Conservation (phyloP, 1,140 invertebrate species). For the Himalopsyche phryganea region DNA sequence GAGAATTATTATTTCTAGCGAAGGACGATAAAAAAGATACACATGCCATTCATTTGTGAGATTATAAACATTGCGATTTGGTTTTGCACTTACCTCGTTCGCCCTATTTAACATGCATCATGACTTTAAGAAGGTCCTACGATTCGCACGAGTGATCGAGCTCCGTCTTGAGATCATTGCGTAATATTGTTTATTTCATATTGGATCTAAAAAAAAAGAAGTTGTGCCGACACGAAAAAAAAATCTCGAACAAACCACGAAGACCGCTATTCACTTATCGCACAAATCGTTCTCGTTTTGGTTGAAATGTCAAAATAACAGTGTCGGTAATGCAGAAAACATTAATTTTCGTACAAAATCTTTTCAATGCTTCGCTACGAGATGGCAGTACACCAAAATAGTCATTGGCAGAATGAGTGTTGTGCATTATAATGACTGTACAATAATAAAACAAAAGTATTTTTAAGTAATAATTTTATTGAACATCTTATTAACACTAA, state of each 20-base stretch:
- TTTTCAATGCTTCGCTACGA: too few species aligned
- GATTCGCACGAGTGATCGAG: conserved; percentile 11
- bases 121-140: conserved; percentile 7
- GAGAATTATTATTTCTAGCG: too few species aligned
- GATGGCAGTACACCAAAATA: too few species aligned
- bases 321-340: conserved; percentile 12
- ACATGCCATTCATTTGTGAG: too few species aligned
- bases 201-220: conserved; percentile 15
- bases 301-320: conserved; percentile 19
- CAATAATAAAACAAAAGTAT: too few species aligned
- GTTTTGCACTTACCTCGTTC: conserved; percentile 13
- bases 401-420: too few species aligned
- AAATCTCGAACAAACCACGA: background rate
- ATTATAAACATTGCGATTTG: conserved; percentile 11
- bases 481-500: too few species aligned
- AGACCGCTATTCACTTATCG: background rate
- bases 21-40: too few species aligned
- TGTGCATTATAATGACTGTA: too few species aligned
- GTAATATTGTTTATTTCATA: conserved; percentile 24
- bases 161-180: conserved; percentile 14
- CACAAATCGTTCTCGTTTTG: too few species aligned
- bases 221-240: conserved; percentile 7
- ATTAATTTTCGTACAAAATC: too few species aligned
- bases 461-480: too few species aligned
- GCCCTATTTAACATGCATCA: conserved; percentile 18